Base-by-base conservation (phyloP, 2,113 vertebrate genomes). In the Carettochelys insculpta region DNA sequence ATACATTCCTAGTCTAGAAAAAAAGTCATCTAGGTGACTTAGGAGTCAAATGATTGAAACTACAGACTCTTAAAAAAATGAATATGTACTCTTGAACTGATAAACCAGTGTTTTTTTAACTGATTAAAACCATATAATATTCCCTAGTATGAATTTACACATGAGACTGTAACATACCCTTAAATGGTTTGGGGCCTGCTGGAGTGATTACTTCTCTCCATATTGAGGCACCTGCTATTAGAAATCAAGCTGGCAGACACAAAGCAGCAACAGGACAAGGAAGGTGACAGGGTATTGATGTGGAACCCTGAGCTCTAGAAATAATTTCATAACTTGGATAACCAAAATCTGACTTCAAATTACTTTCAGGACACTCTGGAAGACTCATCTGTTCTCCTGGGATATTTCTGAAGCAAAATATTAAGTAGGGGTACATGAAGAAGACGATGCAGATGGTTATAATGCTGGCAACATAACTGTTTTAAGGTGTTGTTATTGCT, bases 401-500 rank as follows among this genome's bases (percentile, higher is more conserved):
- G 27, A 61, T 16, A 11, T 29, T 19, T 27, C 22, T 31, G 9
- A 53, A 75, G 43, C 50, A 45, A 27, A 3, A 6, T 5, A 86
- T 86, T 58, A 24, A 82, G 17, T 20, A 83, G 5, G 1, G 22
- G 54, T 38, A 38, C 9, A 3, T 68, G 19, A 68, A 88, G 78
- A 11, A n/a, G 84, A 56, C 61, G 80, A 92, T 75, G 53, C 34
- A n/a, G 14, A 45, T 11, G n/a, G 61, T 20, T n/a, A 41, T 78
- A 94, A 93, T 9, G 14, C n/a, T 84, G 16, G 8, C 0, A 1
- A 51, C 6, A 71, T 80, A n/a, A n/a, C n/a, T n/a, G n/a, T n/a
- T n/a, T n/a, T n/a, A n/a, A n/a, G n/a, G 77, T 92, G 90, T n/a
- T 82, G 22, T 82, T 85, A 68, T 31, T 81, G 29, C 82, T 86